Evolutionary conservation across 1,140 invertebrate species (phyloP), one percentile per base, ranked within the genome.

Genomic region (Papilio machaon): DNA sequence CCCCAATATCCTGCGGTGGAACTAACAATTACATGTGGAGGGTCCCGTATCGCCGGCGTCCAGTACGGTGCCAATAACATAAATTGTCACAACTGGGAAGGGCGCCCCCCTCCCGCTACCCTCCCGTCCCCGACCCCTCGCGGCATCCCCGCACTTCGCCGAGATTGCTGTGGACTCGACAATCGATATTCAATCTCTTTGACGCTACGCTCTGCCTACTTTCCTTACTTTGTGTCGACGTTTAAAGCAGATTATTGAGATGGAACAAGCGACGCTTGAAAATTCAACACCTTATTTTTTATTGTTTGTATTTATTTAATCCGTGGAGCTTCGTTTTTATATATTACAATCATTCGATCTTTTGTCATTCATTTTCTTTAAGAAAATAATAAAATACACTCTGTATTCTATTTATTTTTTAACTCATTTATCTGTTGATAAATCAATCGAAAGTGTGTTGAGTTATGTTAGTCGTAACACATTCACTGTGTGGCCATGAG

Each of bases 181-280:
- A 93, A 94, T 94, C 93, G 91, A 94, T 94, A 94, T 93, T 94
- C 93, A 94, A 93, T 94, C 92, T 94, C 92, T 92, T 94, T 93
- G 91, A 93, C 90, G 90, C 92, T 90, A 91, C 92, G 88, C 89
- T 89, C 89, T 90, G 89, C 88, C 87, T 86, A 91, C 88, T 92
- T 92, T 87, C 91, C 91, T 91, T 89, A 91, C 91, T 91, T 91
- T 91, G 89, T 90, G 88, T 85, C 85, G 91, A 82, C 90, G 88
- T 91, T 91, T 93, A 92, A 87, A 86, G 85, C 83, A 89, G 84
- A 90, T 90, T 88, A 92, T 91, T 89, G 89, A 82, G 87, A 89
- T 86, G 84, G 86, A 88, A 85, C 85, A 82, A 85, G 83, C 82
- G 80, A 70, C 79, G 79, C 80, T 85, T 78, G 79, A 43, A 81